A percentile compares a stretch with the other conserved stretches of the same genome.
Evolutionary conservation across 2,797 vertebrate species (phyloP).

Genomic region (Myripristis murdjan): DNA sequence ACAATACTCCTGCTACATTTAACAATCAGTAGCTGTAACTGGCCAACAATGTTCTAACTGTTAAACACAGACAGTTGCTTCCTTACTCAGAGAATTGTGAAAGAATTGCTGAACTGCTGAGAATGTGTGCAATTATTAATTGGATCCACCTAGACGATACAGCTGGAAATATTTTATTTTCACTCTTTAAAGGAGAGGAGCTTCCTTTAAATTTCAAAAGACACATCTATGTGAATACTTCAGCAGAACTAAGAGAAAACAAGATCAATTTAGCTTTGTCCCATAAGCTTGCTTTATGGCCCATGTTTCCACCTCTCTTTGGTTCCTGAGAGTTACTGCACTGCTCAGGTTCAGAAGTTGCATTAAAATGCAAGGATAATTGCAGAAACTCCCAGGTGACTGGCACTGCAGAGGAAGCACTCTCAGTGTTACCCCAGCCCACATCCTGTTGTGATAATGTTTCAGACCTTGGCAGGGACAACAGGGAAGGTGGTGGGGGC

Average conservation of each 20-base stretch:
- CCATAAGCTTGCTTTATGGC: conserved; percentile 26
- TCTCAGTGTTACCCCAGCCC: conserved; percentile 76
- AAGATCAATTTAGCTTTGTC: conserved; percentile 45
- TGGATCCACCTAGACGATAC: background rate
- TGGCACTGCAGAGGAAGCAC: conserved; percentile 77
- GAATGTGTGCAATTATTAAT: background rate
- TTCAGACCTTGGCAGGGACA: conserved; percentile 79
- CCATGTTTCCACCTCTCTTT: conserved; percentile 28
- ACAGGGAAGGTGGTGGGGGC: conserved; percentile 59
- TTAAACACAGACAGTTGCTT: background rate
- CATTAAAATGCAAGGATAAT: conserved; percentile 81
- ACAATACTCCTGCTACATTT: background rate
- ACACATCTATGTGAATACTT: conserved; percentile 34
- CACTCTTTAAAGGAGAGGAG: conserved; percentile 10
- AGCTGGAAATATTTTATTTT: conserved; percentile 14
- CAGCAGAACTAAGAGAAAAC: conserved; percentile 41
- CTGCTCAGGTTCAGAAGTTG: conserved; percentile 61
- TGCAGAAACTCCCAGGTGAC: conserved; percentile 78
- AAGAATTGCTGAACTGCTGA: background rate
- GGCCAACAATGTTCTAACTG: background rate
- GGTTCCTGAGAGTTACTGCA: conserved; percentile 49
- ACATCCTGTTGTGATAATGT: conserved; percentile 83
- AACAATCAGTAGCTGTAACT: background rate
- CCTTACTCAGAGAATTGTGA: too few species aligned
- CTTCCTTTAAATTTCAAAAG: conserved; percentile 21